These are phyloP conservation scores for Heterotilapia buettikoferi DNA, from an alignment of 2,113 vertebrate genomes.

Conservation along the genomic window DNA sequence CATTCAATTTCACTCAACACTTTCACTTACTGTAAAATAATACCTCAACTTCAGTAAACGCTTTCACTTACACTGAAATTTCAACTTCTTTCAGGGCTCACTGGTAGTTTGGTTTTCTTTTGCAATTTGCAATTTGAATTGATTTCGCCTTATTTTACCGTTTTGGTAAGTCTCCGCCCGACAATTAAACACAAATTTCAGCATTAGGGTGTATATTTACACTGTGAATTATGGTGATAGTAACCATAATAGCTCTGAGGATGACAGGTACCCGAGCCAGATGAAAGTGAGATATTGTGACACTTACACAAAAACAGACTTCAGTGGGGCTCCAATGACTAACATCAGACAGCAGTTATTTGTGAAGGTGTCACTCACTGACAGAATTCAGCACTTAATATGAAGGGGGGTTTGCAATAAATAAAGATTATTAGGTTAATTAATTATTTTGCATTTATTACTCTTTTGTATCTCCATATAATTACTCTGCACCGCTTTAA, in stretches of 20 bases:
- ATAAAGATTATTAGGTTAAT: conserved; percentile 98
- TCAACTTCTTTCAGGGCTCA: neutral
- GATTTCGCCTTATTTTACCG: neutral
- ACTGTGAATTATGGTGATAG: neutral
- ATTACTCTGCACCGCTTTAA: conserved; percentile 91
- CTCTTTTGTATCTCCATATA: conserved; percentile 93
- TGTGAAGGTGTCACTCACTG: conserved; percentile 72
- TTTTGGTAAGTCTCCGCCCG: neutral
- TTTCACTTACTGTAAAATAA: neutral
- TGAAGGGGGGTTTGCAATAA: conserved; percentile 77
- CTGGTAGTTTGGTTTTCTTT: neutral
- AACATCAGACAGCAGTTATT: neutral
- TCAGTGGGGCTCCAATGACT: neutral
- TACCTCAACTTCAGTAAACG: neutral
- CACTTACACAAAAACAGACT: neutral
- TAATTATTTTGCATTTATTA: conserved; percentile 98
- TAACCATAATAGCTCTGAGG: neutral
- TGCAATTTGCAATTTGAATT: neutral
- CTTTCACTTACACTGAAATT: neutral
- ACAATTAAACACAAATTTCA: neutral
- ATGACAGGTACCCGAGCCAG: neutral
- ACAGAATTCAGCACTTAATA: conserved; percentile 84
- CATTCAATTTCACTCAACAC: neutral
- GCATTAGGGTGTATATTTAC: neutral
- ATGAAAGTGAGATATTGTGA: neutral